Evolutionary conservation across 1,140 invertebrate species (phyloP), one percentile per base, ranked within the genome.

Genomic region (Heterodera schachtii): DNA sequence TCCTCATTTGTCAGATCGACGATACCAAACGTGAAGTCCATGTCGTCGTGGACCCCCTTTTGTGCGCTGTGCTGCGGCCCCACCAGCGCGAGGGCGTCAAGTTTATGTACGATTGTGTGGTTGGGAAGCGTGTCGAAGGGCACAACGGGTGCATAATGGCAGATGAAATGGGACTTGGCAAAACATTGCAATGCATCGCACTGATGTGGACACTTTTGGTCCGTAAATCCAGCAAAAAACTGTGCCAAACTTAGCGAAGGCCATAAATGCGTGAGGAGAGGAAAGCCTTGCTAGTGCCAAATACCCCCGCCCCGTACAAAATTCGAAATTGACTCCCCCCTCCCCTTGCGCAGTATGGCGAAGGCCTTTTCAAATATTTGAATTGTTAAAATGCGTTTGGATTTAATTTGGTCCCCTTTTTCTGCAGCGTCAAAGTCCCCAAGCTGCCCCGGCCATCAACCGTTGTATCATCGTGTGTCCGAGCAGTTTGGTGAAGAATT

Each of bases 91-190:
- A 99, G 92, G 98, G 98, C 47, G 97, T 99, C 0, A 96, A 97
- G 89, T 99, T 99, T 90, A 98, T 99, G 96, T 99, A 98, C 90
- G 96, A 99, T 90, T 99, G 97, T 92, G 96, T 98, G 2, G 98
- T 95, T 52, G 98, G 97, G 19, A 91, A 92, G 81, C 93, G 95
- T 87, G 97, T 98, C 82, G 94, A 94, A 82, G 92, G 93, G 85
- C 94, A 84, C 67, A 66, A 83, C 67, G 86, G 86, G 2, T 87
- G 87, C 69, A 87, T 87, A 64, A 87, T 89, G 88, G 88, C 89
- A 11, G 88, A 90, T 77, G 87, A 92, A 81, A 90, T 90, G 91
- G 93, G 73, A 86, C 94, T 6, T 2, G 97, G 97, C 1, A 99
- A 99, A 91, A 99, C 98, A 9, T 91, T 99, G 11, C 98, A 99